Base-by-base conservation (phyloP, 2,888 invertebrate species). In the Syrphus vitripennis region DNA sequence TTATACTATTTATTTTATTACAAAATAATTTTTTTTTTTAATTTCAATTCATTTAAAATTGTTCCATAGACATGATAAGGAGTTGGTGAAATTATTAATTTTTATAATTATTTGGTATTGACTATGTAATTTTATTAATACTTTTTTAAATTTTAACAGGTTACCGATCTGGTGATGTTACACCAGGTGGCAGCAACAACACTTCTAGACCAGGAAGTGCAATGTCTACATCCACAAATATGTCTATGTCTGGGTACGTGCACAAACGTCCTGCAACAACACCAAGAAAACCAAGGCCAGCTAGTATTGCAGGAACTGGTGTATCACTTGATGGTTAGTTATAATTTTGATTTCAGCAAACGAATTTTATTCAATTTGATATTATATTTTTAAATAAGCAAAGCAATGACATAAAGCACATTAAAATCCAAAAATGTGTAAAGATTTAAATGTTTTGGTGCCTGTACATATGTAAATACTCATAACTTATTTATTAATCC, bases 191-290 rank as follows among this genome's bases (percentile, higher is more conserved):
- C 91, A 94, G 95, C 94, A 88, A 90, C 69, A 92, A 90, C 89
- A 95, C 95, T 87, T 97, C 97, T 89, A 94, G 97, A 92, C 97
- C 97, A 88, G 96, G 96, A 92, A 97, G 97, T 93, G 97, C 97
- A 89, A 94, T 97, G 94, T 97, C 96, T 91, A 92, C 94, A 94
- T 96, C 96, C 91, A 94, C 94, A 91, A 94, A 94, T 91, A 94
- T 91, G 89, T 91, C 95, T 90, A 93, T 94, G 87, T 93, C 94
- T 53, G 94, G 94, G 89, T 92, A 93, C 78, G 93, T 94, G 87
- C 94, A 95, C 90, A 94, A 95, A 90, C 94, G 94, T 89, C 94
- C 94, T 90, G 93, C 94, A 29, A 91, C 90, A 90, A 94, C 94
- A 89, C 94, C 94, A 82, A 94, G 95, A 91, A 95, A 95, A 92